Evolutionary conservation across 2,888 invertebrate genomes (phyloP), one percentile per base, ranked within the genome.

Genomic region (Ormyrus pomaceus): DNA sequence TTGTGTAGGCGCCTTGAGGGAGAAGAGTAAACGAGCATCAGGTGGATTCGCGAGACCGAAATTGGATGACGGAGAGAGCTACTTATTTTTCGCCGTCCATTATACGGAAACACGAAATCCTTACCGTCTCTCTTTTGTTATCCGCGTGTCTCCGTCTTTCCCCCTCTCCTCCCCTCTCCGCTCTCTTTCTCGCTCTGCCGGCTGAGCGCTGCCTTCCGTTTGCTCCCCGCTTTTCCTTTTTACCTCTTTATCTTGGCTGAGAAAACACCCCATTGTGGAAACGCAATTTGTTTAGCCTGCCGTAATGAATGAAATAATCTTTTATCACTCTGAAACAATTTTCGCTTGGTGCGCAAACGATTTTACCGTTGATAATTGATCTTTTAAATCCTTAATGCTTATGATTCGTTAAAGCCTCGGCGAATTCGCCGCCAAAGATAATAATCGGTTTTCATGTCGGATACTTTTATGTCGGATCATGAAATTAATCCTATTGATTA

Each of bases 31-130:
- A 19, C 19, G 59, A 80, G 76, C 76, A 80, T 80, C 76, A 80
- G 76, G 76, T 72, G 75, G 75, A 80, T 80, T 34, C 61, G 69
- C 48, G 70, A 75, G 70, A 75, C 50, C 56, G 66, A 71, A 80
- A 80, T 80, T 72, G 76, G 76, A 80, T 76, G 68, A 76, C 70
- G 70, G 56, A 70, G 66, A 66, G 59, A 59, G 76, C 66, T 75
- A 79, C 71, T 76, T 72, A 80, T 76, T 72, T 79, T 80, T 80
- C 80, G 59, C 48, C 75, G 56, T 68, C 71, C 62, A 76, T 80
- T 80, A 80, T 76, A 72, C 65, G 70, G 58, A 61, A 71, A 71
- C 66, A 55, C 65, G 61, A 66, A 79, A 75, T 75, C 64, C 64
- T 79, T 48, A 51, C 78, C 58, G 64, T 46, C 46, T 55, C n/a